Conservation (phyloP, 1,140 invertebrate genomes). For the Papilio machaon region DNA sequence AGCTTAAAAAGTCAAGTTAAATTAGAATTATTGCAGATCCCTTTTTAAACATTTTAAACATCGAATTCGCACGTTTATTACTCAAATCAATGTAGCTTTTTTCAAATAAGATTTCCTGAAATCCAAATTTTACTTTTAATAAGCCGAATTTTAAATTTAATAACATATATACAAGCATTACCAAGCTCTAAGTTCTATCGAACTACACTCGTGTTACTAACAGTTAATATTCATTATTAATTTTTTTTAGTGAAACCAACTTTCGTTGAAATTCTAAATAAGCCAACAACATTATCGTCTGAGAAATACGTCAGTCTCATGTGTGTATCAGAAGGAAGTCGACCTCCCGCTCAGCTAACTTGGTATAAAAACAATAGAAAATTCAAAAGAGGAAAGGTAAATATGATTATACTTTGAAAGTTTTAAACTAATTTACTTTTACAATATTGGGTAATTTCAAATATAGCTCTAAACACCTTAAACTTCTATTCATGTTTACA, state of each 20-base stretch:
- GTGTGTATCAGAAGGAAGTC: constrained; percentile 91
- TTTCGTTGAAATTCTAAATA: constrained; percentile 88
- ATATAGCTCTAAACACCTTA: no score
- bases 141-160: no score
- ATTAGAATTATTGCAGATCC: no score
- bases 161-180: no score
- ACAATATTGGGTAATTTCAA: background rate
- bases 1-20: no score
- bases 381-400: constrained; percentile 88
- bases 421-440: background rate
- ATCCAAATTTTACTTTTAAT: no score
- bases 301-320: constrained; percentile 88
- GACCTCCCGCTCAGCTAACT: constrained; percentile 90
- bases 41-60: no score
- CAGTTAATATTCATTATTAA: background rate
- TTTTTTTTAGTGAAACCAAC: constrained; percentile 87
- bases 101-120: no score
- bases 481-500: no score
- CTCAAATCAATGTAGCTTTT: no score
- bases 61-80: no score
- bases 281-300: constrained; percentile 89
- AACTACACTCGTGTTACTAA: background rate
- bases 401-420: constrained; percentile 18
- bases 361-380: constrained; percentile 91
- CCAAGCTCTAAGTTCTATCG: no score